phyloP scores from a whole-genome alignment of 2,113 vertebrate species.

The Sylvilagus bachmani region DNA sequence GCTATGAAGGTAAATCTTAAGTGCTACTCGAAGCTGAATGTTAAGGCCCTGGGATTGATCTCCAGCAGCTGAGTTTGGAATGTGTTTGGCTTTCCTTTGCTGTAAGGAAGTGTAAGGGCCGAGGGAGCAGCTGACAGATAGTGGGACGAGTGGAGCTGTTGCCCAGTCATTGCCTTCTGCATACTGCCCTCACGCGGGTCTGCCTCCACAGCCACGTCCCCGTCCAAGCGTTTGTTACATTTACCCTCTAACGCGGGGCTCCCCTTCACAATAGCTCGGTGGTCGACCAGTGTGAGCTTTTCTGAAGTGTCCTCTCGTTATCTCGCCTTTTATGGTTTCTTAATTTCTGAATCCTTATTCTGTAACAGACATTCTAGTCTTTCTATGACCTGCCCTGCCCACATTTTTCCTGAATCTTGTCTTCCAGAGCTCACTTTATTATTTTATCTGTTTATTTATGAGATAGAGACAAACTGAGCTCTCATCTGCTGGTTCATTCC shows the following conservation, averaged over 20 bases:
- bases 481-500: too few species aligned
- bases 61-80: conserved; percentile 24
- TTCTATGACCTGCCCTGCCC: not conserved
- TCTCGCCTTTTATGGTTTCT: not conserved
- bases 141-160: not conserved
- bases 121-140: not conserved
- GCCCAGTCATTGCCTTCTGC: not conserved
- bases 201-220: too few species aligned
- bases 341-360: conserved; percentile 34
- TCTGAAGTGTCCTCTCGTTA: conserved; percentile 33
- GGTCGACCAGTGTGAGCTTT: not conserved
- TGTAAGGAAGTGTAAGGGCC: not conserved
- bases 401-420: not conserved
- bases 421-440: not conserved
- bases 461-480: too few species aligned
- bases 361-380: not conserved
- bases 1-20: conserved; percentile 96
- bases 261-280: not conserved
- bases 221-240: not conserved
- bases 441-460: too few species aligned
- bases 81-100: not conserved
- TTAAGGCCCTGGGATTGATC: conserved; percentile 25
- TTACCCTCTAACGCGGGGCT: not conserved
- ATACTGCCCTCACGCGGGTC: not conserved
- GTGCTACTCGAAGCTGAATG: conserved; percentile 48